Conservation (phyloP, 2,797 vertebrate genomes). For the Coregonus ussuriensis region DNA sequence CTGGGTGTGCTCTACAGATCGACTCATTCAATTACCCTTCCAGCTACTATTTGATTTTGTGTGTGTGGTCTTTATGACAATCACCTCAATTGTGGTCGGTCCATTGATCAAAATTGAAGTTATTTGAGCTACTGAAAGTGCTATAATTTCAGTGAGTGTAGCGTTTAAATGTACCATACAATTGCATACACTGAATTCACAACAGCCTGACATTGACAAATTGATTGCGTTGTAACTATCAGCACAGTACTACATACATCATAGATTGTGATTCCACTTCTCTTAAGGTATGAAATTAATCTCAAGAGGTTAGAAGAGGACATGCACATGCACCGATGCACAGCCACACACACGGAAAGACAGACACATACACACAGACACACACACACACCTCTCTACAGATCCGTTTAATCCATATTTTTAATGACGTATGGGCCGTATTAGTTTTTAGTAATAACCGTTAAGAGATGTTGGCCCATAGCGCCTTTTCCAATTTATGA, state of each 20-base stretch:
- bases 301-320: not conserved
- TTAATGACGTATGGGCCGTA: slow-evolving; percentile 36
- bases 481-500: slow-evolving; percentile 24
- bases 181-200: not conserved
- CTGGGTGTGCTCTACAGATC: slow-evolving; percentile 40
- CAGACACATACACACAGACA: too few relatives aligned
- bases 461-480: slow-evolving; percentile 39
- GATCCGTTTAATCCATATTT: slow-evolving; percentile 1
- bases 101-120: slow-evolving; percentile 31
- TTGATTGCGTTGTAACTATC: slow-evolving; percentile 38
- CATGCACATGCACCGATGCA: not conserved
- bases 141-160: not conserved
- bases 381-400: not conserved
- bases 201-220: slow-evolving; percentile 25
- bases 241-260: not conserved
- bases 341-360: too few relatives aligned
- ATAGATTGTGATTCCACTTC: not conserved
- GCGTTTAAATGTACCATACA: not conserved
- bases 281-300: slow-evolving; percentile 13
- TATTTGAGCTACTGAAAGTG: slow-evolving; percentile 6
- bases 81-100: slow-evolving; percentile 27
- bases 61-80: slow-evolving; percentile 33
- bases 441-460: slow-evolving; percentile 49
- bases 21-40: slow-evolving; percentile 62
- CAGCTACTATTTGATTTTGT: slow-evolving; percentile 37